Evolutionary conservation across 2,888 invertebrate species (phyloP).

Genomic region (Agriotes lineatus): DNA sequence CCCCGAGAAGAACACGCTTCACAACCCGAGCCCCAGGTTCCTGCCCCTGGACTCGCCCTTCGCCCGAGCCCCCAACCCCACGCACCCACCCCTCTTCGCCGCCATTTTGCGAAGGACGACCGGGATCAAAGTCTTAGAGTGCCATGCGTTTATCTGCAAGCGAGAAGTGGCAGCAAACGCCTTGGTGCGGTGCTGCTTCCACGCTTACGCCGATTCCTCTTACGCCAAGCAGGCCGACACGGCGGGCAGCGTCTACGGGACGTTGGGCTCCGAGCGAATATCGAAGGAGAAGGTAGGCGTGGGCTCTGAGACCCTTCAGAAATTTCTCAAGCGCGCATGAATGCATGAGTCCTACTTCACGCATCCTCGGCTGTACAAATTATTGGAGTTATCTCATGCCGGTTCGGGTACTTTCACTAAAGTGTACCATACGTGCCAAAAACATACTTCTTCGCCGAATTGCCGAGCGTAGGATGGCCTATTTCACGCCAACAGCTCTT

Average conservation of each 20-base stretch:
- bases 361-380: slow-evolving; percentile 18
- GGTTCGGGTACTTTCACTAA: slow-evolving; percentile 18
- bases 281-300: slow-evolving; percentile 62
- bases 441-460: slow-evolving; percentile 10
- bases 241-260: slow-evolving; percentile 65
- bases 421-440: slow-evolving; percentile 5
- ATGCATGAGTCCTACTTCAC: slow-evolving; percentile 18
- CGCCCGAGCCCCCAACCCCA: slow-evolving; percentile 90
- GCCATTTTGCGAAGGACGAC: slow-evolving; percentile 95
- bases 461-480: background rate
- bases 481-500: slow-evolving; percentile 6
- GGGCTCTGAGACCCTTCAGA: background rate
- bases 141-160: slow-evolving; percentile 98
- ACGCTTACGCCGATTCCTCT: slow-evolving; percentile 96
- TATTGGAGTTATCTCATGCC: slow-evolving; percentile 13
- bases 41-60: slow-evolving; percentile 96
- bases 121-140: slow-evolving; percentile 98
- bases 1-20: slow-evolving; percentile 66
- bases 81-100: slow-evolving; percentile 96
- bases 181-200: slow-evolving; percentile 96
- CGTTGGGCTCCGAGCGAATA: slow-evolving; percentile 62
- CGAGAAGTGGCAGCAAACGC: slow-evolving; percentile 98
- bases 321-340: slow-evolving; percentile 4
- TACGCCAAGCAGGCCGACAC: slow-evolving; percentile 87
- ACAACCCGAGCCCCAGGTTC: slow-evolving; percentile 84